Evolutionary conservation across 92 coral and sea anemone species (phyloP), one percentile per base, ranked within the genome.

Genomic region (Heliopora coerulea): DNA sequence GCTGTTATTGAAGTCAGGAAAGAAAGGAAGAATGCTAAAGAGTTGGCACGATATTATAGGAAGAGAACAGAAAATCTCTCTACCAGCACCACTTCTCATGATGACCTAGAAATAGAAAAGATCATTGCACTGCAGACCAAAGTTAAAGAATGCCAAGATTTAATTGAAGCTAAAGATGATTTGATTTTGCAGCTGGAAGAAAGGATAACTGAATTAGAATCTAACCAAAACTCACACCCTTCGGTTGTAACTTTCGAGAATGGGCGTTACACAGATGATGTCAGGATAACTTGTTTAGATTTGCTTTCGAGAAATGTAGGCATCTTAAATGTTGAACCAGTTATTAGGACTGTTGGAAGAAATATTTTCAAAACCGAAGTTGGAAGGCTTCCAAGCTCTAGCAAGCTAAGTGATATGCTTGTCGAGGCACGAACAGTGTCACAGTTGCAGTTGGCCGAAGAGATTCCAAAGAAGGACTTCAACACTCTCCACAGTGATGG

Each of bases 401-500:
- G 74, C 26, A 59, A 59, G 34, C 74, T 65, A 8, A 58, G 68
- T 23, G 61, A 74, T 39, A 82, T 75, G 86, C 40, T 46, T 49
- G 61, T 82, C 24, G 81, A 82, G 81, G 86, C 76, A 35, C 50
- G 86, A 68, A 74, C 74, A 5, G 63, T 75, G 52, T 62, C 82
- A n/a, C 86, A 54, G 49, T 26, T 82, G 21, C 86, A 82, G 20
- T n/a, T 82, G 19, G 86, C 86, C 24, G 81, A 82, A 41, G 57
- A 74, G 41, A 35, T 62, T 9, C 72, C 62, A 18, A 49, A 49
- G 23, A 68, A 49, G 33, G 40, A 74, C 31, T 63, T 28, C 52
- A 82, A 74, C 27, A 82, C 78, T 28, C 37, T 82, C 11, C 79
- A 82, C 69, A 62, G 60, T 20, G 86, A 82, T 82, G 86, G 86